Percentiles rank a stretch among this genome's conserved stretches.
phyloP scores from a whole-genome alignment of 2,113 vertebrate genomes.

The Ramphastos sulfuratus region DNA sequence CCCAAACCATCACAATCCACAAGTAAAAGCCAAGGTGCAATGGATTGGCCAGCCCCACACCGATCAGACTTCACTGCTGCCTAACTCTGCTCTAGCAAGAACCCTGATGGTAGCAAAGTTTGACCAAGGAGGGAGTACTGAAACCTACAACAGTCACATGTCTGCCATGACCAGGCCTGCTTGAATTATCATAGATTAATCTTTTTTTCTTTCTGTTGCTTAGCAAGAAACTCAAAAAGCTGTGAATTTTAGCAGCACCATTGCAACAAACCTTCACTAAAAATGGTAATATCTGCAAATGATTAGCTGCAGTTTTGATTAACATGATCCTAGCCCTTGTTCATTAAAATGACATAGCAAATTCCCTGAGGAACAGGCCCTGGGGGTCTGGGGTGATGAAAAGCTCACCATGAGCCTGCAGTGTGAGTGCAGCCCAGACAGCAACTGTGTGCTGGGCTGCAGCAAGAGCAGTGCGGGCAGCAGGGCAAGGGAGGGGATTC shows the following conservation, averaged over 20 bases:
- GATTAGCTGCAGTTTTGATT: neutral
- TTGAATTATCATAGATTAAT: neutral
- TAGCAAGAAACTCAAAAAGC: neutral
- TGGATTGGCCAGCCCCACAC: accelerated
- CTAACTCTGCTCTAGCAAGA: neutral
- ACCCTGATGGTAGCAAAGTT: accelerated
- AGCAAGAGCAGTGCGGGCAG: too few species aligned
- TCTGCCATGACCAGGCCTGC: neutral
- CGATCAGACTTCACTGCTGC: neutral
- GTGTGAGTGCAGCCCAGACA: too few species aligned
- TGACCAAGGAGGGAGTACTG: neutral
- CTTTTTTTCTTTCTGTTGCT: neutral
- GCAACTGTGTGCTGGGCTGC: too few species aligned
- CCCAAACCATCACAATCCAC: neutral
- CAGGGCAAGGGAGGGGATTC: too few species aligned
- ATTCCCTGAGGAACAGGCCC: neutral
- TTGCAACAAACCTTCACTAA: neutral
- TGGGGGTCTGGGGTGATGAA: too few species aligned
- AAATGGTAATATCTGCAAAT: neutral
- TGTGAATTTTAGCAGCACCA: neutral
- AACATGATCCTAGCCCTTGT: neutral
- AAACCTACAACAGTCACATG: neutral
- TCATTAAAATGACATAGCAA: neutral
- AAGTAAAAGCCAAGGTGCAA: neutral
- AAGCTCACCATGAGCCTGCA: too few species aligned